phyloP scores from a whole-genome alignment of 2,797 vertebrate species.

The Chloroceryle amazona region DNA sequence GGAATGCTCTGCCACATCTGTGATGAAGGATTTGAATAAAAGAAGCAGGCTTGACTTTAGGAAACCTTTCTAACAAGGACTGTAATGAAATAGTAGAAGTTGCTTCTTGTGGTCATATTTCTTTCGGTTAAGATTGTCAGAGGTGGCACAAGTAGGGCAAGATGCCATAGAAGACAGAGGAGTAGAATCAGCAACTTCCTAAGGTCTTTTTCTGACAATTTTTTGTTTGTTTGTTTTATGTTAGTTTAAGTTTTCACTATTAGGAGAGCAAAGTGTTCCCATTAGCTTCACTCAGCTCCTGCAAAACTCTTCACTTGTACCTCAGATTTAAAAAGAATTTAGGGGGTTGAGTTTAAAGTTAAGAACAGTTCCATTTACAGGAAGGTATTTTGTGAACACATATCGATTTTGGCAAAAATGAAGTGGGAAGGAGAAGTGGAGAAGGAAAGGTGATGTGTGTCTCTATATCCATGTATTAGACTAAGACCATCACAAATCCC shows the following conservation, averaged over 20 bases:
- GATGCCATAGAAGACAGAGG: background rate
- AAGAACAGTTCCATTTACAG: background rate
- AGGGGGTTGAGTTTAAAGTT: background rate
- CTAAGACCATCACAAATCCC: background rate
- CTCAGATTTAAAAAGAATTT: background rate
- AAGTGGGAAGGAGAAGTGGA: background rate
- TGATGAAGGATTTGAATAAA: background rate
- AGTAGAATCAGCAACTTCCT: background rate
- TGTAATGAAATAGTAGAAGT: background rate
- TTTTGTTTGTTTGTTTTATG: background rate
- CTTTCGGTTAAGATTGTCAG: background rate
- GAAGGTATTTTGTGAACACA: background rate
- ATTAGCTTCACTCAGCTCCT: background rate
- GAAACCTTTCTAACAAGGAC: background rate
- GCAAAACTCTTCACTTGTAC: background rate
- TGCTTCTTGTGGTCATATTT: background rate
- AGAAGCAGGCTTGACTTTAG: background rate
- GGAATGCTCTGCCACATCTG: background rate
- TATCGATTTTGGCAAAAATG: background rate
- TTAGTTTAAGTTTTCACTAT: background rate
- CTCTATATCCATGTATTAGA: background rate
- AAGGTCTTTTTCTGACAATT: background rate
- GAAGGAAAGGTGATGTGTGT: accelerated
- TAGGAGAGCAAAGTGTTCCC: background rate
- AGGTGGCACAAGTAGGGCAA: background rate